phyloP scores from a whole-genome alignment of 2,797 vertebrate species.

The Ataeniobius toweri region DNA sequence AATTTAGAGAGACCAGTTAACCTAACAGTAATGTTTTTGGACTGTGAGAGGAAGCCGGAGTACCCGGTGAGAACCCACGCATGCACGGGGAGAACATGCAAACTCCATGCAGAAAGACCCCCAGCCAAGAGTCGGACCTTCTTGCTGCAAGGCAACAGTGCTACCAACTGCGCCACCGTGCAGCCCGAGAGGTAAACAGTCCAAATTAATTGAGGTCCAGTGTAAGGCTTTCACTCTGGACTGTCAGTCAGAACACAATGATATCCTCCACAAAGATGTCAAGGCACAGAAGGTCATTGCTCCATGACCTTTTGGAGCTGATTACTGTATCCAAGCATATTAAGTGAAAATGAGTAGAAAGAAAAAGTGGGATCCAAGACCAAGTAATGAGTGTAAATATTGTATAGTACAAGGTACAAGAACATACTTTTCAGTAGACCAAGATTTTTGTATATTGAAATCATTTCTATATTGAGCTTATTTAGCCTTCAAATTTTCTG shows the following conservation, averaged over 20 bases:
- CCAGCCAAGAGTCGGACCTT: too few species aligned
- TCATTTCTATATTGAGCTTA: background rate
- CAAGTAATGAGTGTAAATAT: background rate
- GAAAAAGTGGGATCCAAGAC: constrained; percentile 1
- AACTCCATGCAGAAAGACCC: too few species aligned
- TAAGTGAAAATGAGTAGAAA: background rate
- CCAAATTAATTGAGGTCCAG: background rate
- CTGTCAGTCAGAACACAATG: background rate
- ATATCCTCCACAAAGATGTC: background rate
- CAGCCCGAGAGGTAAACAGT: background rate
- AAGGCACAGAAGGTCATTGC: background rate
- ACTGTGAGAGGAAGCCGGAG: too few species aligned
- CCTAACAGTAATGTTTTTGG: too few species aligned
- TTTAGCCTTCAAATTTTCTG: background rate
- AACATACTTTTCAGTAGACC: background rate
- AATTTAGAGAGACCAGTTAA: too few species aligned
- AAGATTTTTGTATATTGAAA: background rate
- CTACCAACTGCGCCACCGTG: too few species aligned
- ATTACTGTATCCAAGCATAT: background rate
- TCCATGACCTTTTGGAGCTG: background rate
- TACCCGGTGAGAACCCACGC: too few species aligned
- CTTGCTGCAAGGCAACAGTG: too few species aligned
- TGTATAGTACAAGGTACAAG: background rate
- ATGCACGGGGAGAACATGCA: too few species aligned
- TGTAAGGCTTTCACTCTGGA: too few species aligned